A percentile compares a stretch with the other conserved stretches of the same genome.
These are phyloP conservation scores for Agriopis leucophaearia DNA, from an alignment of 2,888 invertebrate genomes.

Conservation along the genomic window DNA sequence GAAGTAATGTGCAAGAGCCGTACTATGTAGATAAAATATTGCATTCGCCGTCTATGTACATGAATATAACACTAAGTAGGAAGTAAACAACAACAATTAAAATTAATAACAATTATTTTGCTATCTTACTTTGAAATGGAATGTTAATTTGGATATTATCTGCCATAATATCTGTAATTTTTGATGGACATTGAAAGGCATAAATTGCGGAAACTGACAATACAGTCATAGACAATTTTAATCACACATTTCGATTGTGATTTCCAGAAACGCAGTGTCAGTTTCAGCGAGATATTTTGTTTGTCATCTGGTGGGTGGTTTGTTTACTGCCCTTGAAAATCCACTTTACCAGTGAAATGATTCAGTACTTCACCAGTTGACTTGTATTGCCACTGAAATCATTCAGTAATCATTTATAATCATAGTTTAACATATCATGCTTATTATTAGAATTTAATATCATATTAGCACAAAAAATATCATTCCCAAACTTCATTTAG, in stretches of 20 bases:
- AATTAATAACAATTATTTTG: neutral
- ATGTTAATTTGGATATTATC: conserved; percentile 5
- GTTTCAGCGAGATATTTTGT: conserved; percentile 35
- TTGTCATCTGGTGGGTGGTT: conserved; percentile 44
- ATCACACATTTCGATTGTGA: conserved; percentile 26
- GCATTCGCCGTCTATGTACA: neutral
- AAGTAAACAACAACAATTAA: neutral
- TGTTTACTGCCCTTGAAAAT: conserved; percentile 37
- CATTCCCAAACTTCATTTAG: too few species aligned
- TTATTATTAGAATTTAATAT: too few species aligned
- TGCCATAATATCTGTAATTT: conserved; percentile 25
- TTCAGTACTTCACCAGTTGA: neutral
- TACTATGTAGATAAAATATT: too few species aligned
- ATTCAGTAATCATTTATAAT: neutral
- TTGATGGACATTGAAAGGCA: conserved; percentile 24
- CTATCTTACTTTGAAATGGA: conserved; percentile 1
- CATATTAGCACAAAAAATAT: too few species aligned
- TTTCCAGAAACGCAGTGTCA: conserved; percentile 35
- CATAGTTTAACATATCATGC: neutral
- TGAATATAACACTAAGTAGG: conserved; percentile 11
- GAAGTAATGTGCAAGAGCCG: too few species aligned
- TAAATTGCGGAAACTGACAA: conserved; percentile 38
- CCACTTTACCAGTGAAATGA: conserved; percentile 15
- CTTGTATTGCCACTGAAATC: too few species aligned
- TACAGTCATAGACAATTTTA: conserved; percentile 16